Base-by-base conservation (phyloP, 1,140 invertebrate genomes). In the Lucilia cuprina region DNA sequence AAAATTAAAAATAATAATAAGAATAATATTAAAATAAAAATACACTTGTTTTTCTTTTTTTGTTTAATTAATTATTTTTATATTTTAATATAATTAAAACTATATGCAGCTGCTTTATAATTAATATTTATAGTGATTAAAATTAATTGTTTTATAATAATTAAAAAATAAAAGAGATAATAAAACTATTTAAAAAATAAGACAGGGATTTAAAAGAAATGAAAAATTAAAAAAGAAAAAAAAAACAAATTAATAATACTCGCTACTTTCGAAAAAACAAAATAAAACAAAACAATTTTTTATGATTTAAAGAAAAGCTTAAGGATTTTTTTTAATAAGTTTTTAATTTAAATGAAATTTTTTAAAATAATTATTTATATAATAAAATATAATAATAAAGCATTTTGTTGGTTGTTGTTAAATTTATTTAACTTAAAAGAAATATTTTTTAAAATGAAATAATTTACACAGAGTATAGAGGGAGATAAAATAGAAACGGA, bases 21-120 rank as follows among this genome's bases (percentile, higher is more conserved):
- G 17, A 78, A 78, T 78, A 80, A 80, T 74, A 74, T 74, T 83
- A 83, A 83, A 83, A 74, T 83, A 35, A 82, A 70, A 74, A 65
- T 65, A 83, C 34, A 50, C 12, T 49, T 82, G 21, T 25, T 82
- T 47, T 55, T 82, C 17, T 60, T 25, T 19, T 21, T 70, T 19
- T 21, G 5, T 12, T 35, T 74, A 25, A 41, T 83, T 74, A n/a
- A 74, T 82, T 83, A n/a, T 60, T n/a, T 41, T n/a, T 80, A 80
- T 49, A 50, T 21, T 80, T 80, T 80, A 41, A 41, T 41, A 41
- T 41, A 41, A 41, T 41, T 41, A 80, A 80, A 80, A 80, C 21
- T 80, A 80, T 80, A 80, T 80, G 77, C 77, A 80, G 77, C 77
- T 80, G 77, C 77, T 19, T 50, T 80, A 80, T 80, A 47, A 47